Conservation (phyloP, 2,888 invertebrate species). For the Anodontia alba region DNA sequence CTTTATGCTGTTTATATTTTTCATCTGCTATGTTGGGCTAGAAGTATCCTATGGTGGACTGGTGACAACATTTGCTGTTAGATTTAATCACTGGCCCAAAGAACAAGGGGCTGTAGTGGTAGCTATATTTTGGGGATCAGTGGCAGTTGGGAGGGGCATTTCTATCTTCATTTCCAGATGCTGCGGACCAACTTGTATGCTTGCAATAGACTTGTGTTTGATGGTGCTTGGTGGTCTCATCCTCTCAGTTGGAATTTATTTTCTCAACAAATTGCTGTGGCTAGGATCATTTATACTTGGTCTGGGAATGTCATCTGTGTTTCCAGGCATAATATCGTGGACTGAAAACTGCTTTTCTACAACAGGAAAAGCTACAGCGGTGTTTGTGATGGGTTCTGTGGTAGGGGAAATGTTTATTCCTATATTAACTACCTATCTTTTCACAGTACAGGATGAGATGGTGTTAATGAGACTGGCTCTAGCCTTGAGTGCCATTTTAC, state of each 20-base stretch:
- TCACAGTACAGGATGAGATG: constrained; percentile 79
- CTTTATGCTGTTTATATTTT: constrained; percentile 83
- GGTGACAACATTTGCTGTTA: constrained; percentile 84
- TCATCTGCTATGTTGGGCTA: constrained; percentile 84
- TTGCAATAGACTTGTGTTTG: constrained; percentile 82
- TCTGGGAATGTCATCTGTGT: constrained; percentile 85
- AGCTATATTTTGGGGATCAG: constrained; percentile 85
- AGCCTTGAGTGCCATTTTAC: constrained; percentile 72
- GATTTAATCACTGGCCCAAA: constrained; percentile 80
- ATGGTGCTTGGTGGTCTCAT: constrained; percentile 81
- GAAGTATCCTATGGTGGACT: constrained; percentile 86
- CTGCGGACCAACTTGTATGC: constrained; percentile 83
- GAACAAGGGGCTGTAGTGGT: constrained; percentile 83
- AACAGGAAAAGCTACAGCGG: constrained; percentile 85
- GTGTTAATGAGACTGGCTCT: constrained; percentile 84
- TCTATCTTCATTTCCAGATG: constrained; percentile 84
- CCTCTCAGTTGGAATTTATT: constrained; percentile 78
- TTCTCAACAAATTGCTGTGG: constrained; percentile 81
- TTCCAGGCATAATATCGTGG: constrained; percentile 86
- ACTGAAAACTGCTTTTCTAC: constrained; percentile 85
- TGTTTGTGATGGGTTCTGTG: constrained; percentile 85
- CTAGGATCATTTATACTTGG: constrained; percentile 84
- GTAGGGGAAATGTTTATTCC: constrained; percentile 85
- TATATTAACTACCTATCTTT: constrained; percentile 82
- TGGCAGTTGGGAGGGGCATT: constrained; percentile 84